Conservation (phyloP, 2,113 vertebrate genomes). For the Hymenochirus boettgeri region DNA sequence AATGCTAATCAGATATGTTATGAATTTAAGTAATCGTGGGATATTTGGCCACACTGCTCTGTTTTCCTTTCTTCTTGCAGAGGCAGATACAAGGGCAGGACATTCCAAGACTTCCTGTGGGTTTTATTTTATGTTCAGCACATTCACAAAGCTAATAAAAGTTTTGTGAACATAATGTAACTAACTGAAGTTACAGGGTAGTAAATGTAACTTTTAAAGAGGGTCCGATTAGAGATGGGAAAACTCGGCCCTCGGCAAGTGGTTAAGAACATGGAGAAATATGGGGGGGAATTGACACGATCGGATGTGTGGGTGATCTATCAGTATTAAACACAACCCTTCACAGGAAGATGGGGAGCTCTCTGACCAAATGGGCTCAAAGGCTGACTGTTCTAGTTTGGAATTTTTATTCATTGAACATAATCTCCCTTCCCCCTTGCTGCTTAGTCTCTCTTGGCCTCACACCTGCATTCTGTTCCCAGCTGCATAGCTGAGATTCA, state of each 20-base stretch:
- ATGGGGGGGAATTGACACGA: no score
- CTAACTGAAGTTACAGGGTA: not conserved
- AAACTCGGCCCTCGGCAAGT: no score
- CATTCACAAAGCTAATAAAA: slow-evolving; percentile 8
- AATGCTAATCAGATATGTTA: no score
- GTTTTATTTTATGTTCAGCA: slow-evolving; percentile 34
- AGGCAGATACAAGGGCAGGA: slow-evolving; percentile 24
- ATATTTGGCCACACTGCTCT: slow-evolving; percentile 24
- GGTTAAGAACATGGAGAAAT: no score
- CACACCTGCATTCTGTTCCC: slow-evolving; percentile 37
- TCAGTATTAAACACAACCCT: not conserved
- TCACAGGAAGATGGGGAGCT: no score
- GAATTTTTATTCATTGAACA: not conserved
- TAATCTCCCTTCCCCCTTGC: not conserved
- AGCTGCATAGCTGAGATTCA: slow-evolving; percentile 43
- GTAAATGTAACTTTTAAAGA: no score
- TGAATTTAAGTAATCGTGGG: not conserved
- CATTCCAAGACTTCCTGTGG: slow-evolving; percentile 50
- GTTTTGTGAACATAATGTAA: not conserved
- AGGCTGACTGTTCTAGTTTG: not conserved
- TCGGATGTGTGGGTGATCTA: no score
- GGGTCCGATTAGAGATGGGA: no score
- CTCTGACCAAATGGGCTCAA: not conserved
- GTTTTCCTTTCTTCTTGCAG: slow-evolving; percentile 23
- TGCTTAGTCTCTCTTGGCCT: not conserved